Evolutionary conservation across 2,797 vertebrate species (phyloP).

Genomic region (Gymnoscopelus braueri): DNA sequence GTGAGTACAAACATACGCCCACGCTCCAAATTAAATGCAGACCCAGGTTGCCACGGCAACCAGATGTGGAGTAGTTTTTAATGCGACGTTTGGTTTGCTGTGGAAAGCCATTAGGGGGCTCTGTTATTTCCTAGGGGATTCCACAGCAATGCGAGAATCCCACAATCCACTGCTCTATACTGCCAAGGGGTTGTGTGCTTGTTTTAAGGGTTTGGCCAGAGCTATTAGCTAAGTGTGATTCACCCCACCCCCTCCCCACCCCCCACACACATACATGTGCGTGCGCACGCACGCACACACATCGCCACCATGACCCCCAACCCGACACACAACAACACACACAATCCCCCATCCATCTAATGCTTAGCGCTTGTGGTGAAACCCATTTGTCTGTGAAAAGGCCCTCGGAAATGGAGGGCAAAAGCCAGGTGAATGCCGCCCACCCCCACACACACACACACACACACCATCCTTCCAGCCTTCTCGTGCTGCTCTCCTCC

Average conservation of each 20-base stretch:
- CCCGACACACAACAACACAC: neutral
- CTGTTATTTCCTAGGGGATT: neutral
- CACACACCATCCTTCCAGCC: neutral
- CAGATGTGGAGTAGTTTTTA: slow-evolving; percentile 3
- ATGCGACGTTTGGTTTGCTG: slow-evolving; percentile 6
- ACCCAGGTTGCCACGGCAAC: neutral
- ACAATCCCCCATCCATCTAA: slow-evolving; percentile 25
- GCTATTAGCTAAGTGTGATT: slow-evolving; percentile 2
- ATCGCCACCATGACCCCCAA: neutral
- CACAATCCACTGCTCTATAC: neutral
- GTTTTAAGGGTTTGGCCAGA: slow-evolving; percentile 12
- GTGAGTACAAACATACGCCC: neutral
- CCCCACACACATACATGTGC: neutral
- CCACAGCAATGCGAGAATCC: neutral
- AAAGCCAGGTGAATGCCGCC: slow-evolving; percentile 31
- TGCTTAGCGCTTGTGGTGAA: slow-evolving; percentile 53
- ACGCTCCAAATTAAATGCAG: neutral
- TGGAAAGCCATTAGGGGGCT: neutral
- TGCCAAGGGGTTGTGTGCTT: slow-evolving; percentile 1
- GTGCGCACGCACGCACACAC: neutral
- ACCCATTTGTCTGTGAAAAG: slow-evolving; percentile 61
- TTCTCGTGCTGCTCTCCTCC: slow-evolving; percentile 11
- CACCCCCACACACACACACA: neutral
- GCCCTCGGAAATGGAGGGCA: slow-evolving; percentile 39
- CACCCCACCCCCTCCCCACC: too few species aligned